Evolutionary conservation across 1,140 invertebrate genomes (phyloP).

Genomic region (Drosophila jambulina): DNA sequence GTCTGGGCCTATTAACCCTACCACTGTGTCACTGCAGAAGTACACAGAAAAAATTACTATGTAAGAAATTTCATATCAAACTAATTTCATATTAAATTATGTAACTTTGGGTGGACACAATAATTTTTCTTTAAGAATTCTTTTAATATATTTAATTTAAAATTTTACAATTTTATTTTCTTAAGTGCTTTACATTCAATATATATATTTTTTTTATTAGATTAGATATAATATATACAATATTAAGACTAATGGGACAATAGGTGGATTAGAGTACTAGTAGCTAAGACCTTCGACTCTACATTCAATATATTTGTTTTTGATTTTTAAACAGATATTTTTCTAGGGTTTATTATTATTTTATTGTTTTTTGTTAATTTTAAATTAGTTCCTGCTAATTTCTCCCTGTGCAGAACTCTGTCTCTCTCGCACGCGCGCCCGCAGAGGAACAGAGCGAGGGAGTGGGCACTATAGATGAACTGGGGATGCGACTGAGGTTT

Average conservation of each 20-base stretch:
- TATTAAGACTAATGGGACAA: too few species aligned
- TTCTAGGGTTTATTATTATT: too few species aligned
- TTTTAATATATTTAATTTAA: not conserved
- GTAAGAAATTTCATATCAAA: not conserved
- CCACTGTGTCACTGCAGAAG: not conserved
- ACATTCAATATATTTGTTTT: too few species aligned
- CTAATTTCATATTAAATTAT: not conserved
- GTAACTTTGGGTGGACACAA: not conserved
- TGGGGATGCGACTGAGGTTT: slow-evolving; percentile 69
- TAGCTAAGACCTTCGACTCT: too few species aligned
- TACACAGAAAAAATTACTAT: not conserved
- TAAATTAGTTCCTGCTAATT: not conserved
- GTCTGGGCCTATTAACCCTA: slow-evolving; percentile 24
- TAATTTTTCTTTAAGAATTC: not conserved
- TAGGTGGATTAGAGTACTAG: too few species aligned
- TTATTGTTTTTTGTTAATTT: too few species aligned
- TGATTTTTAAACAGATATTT: too few species aligned
- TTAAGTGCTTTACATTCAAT: too few species aligned
- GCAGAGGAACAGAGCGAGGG: slow-evolving; percentile 1
- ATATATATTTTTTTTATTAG: too few species aligned
- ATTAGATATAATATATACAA: too few species aligned
- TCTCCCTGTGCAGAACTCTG: not conserved
- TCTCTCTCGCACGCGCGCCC: not conserved
- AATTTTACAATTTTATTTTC: not conserved
- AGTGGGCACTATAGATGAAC: slow-evolving; percentile 16